These are phyloP conservation scores for Cryptotermes secundus DNA, from an alignment of 1,140 invertebrate genomes.

Conservation along the genomic window DNA sequence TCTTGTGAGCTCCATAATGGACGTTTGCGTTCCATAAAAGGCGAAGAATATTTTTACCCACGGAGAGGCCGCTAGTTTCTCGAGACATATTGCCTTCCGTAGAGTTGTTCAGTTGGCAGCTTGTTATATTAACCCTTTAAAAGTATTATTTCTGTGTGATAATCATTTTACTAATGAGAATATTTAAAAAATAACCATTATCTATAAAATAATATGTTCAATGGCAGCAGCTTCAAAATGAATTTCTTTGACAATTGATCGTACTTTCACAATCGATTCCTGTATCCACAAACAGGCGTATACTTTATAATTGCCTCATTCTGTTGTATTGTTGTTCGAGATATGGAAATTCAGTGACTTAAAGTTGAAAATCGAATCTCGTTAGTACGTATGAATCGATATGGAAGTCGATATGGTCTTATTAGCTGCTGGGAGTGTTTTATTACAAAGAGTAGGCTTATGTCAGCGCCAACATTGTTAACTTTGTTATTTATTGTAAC, in stretches of 20 bases:
- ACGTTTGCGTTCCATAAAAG: no score
- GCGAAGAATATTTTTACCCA: no score
- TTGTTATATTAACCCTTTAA: no score
- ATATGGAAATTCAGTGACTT: not conserved
- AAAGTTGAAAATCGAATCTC: not conserved
- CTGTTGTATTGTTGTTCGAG: not conserved
- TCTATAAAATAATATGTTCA: no score
- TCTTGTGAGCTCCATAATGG: no score
- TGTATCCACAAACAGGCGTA: not conserved
- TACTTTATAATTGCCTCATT: not conserved
- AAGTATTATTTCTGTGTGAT: no score
- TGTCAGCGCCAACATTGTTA: not conserved
- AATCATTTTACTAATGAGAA: no score
- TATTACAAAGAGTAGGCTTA: not conserved
- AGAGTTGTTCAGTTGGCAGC: no score
- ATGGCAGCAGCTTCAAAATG: no score
- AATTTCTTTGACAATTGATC: not conserved
- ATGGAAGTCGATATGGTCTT: constrained; percentile 19
- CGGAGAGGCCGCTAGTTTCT: no score
- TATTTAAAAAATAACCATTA: no score
- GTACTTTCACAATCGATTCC: not conserved
- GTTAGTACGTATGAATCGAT: not conserved
- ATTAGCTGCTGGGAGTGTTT: constrained; percentile 11
- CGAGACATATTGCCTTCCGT: no score
- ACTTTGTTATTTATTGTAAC: constrained; percentile 15